Conservation (phyloP, 2,113 vertebrate species). For the Plecturocebus donacophilus region DNA sequence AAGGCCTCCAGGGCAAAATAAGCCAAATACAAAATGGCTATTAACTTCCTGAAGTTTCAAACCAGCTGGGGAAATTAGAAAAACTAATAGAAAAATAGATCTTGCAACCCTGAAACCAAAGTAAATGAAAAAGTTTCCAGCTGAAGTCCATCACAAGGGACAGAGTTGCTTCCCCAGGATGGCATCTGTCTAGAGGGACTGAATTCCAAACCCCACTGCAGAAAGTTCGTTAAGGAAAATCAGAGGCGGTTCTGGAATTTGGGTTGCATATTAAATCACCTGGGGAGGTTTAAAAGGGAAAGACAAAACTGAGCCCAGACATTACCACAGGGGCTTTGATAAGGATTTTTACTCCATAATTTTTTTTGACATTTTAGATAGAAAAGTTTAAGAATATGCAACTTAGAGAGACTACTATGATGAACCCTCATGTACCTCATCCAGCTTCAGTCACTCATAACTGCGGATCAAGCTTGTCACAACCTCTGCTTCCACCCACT, state of each 20-base stretch:
- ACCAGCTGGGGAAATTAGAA: slow-evolving; percentile 64
- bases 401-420: not conserved
- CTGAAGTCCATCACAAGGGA: not conserved
- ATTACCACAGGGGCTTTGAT: not conserved
- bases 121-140: not conserved
- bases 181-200: not conserved
- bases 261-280: not conserved
- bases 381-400: not conserved
- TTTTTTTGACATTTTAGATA: not conserved
- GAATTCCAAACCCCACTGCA: not conserved
- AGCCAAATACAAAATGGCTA: slow-evolving; percentile 64
- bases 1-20: slow-evolving; percentile 46
- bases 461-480: not conserved
- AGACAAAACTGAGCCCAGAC: not conserved
- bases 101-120: not conserved
- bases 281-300: slow-evolving; percentile 32
- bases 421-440: not conserved
- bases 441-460: not conserved
- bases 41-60: slow-evolving; percentile 66
- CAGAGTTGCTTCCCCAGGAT: not conserved
- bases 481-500: not conserved
- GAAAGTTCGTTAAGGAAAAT: not conserved
- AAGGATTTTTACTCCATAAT: slow-evolving; percentile 4
- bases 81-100: slow-evolving; percentile 53
- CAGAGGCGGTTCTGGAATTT: slow-evolving; percentile 39